phyloP scores from a whole-genome alignment of 2,113 vertebrate genomes.

The Mastomys natalensis region DNA sequence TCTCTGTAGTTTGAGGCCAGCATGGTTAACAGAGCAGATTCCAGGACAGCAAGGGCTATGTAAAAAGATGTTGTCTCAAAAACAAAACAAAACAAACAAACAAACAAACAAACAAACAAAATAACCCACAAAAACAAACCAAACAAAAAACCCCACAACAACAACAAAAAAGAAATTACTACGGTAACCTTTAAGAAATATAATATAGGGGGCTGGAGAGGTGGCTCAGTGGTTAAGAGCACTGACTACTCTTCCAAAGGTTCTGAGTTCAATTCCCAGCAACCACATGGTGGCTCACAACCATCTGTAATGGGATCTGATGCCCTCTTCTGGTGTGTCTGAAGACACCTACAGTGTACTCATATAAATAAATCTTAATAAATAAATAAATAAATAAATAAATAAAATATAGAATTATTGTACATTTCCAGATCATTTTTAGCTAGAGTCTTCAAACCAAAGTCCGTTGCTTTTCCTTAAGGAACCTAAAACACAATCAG shows the following conservation, averaged over 20 bases:
- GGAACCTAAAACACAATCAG: neutral
- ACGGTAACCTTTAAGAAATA: neutral
- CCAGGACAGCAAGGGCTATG: neutral
- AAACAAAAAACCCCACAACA: neutral
- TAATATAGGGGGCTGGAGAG: neutral
- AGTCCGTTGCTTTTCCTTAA: neutral
- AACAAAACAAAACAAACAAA: neutral
- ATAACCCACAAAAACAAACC: neutral
- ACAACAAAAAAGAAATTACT: neutral
- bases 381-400: neutral
- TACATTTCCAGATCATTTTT: neutral
- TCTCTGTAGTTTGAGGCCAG: neutral
- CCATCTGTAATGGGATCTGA: too few species aligned
- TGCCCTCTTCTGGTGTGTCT: too few species aligned
- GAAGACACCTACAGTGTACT: too few species aligned
- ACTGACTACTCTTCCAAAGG: too few species aligned
- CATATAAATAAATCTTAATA: too few species aligned
- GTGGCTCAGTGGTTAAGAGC: too few species aligned
- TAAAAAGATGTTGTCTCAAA: neutral
- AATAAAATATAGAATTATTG: neutral
- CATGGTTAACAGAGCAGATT: neutral
- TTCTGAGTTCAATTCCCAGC: too few species aligned
- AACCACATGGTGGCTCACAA: too few species aligned
- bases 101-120: neutral
- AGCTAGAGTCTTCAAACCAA: slow-evolving; percentile 20